Evolutionary conservation across 2,888 invertebrate genomes (phyloP), one percentile per base, ranked within the genome.

Genomic region (Ennomos erosarius): DNA sequence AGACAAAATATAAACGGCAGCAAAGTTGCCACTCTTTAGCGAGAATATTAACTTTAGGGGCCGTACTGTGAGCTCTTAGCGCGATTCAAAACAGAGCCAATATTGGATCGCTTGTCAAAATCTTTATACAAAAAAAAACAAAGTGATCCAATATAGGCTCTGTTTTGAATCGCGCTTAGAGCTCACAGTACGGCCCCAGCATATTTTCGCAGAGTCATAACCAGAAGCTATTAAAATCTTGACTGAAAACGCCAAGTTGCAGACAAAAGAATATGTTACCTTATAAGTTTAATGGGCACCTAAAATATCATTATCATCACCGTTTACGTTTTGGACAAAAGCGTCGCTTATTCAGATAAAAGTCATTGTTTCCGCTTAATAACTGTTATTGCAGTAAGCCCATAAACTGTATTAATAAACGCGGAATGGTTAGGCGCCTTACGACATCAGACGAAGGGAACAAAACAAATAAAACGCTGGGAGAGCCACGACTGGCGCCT

Each of bases 401-500:
- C 74, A 78, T 81, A 81, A 82, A 81, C 70, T 67, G 70, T 73
- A 72, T 71, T 62, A 67, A 75, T 74, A 75, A 78, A 75, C 74
- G 76, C 70, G 73, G 38, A 49, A 58, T 50, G 54, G 52, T 55
- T 68, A 79, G 85, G 85, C 84, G 85, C 84, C 86, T 70, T 70
- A 55, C 67, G 59, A 65, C 65, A 45, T 50, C 67, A 47, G 59
- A 64, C 61, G 58, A 38, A 64, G 62, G 73, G 74, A 73, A 70
- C 70, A 79, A 81, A 82, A 76, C 75, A 78, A 69, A 69, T 59
- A 64, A 68, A 64, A 62, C 66, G 55, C 62, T 59, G 53, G 76
- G 70, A 73, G 70, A 73, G 75, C 70, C 74, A 64, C 69, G 68
- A 76, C 78, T 79, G 89, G 90, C 90, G 90, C 88, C 89, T 74